phyloP scores from a whole-genome alignment of 1,140 invertebrate genomes.

The Penaeus japonicus region DNA sequence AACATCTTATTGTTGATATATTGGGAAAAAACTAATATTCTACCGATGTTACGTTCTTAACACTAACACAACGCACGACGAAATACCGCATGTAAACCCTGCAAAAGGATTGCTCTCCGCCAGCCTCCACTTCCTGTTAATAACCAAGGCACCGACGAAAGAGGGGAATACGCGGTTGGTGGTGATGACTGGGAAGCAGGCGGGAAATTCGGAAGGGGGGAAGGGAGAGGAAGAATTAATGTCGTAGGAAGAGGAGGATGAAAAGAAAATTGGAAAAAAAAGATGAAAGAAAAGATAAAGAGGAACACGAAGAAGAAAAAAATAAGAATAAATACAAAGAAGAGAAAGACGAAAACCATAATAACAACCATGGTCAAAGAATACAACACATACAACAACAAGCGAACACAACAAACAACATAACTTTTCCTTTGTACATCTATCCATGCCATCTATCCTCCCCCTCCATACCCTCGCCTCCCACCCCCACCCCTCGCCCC shows the following conservation, averaged over 20 bases:
- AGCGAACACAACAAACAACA: too few species aligned
- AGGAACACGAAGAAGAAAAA: background rate
- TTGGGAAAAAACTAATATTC: too few species aligned
- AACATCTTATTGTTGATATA: too few species aligned
- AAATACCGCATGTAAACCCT: too few species aligned
- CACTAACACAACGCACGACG: too few species aligned
- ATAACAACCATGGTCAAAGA: background rate
- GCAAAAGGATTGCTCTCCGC: too few species aligned
- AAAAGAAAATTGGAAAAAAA: background rate
- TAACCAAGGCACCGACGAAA: too few species aligned
- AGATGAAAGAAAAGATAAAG: too few species aligned
- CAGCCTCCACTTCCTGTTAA: too few species aligned
- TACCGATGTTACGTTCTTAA: too few species aligned
- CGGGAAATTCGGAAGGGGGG: background rate
- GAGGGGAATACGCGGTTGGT: too few species aligned
- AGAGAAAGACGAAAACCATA: background rate
- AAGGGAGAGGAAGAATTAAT: background rate
- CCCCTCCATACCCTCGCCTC: background rate
- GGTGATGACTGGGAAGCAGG: background rate
- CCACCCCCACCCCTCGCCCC: background rate
- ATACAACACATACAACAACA: background rate
- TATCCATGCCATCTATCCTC: background rate
- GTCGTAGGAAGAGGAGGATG: background rate
- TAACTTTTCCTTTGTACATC: too few species aligned
- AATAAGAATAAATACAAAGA: background rate